Evolutionary conservation across 2,113 vertebrate genomes (phyloP), one percentile per base, ranked within the genome.

Genomic region (Callipepla squamata): DNA sequence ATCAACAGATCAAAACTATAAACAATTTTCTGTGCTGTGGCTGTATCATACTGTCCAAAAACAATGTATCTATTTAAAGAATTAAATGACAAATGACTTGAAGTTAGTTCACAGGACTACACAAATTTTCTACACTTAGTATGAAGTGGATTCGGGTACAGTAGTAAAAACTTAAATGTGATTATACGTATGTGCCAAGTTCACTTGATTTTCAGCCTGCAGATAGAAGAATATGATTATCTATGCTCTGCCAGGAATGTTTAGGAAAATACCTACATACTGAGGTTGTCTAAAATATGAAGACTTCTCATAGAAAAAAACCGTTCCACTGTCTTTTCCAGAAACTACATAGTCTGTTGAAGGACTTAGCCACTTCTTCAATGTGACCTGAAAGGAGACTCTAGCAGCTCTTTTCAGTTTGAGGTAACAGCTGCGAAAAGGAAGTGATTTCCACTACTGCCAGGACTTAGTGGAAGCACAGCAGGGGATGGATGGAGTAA

Each of bases 401-500:
- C 83, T 86, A 13, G 3, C 53, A 53, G 48, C 36, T 82, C 82
- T 77, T 90, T 95, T 91, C 75, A 76, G 45, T 30, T 88, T 90
- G 73, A 80, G 85, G 80, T 72, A 83, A 95, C 89, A 96, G 89
- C 89, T 95, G 92, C 95, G 55, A 62, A 92, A 92, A 90, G 86
- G 83, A 74, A 0, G 76, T 80, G 76, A 69, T 92, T 93, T 63
- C 45, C 18, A 53, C 20, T 83, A 75, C 75, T 96, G 91, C 50
- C 89, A 93, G 80, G 61, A 70, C 59, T 79, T 87, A 82, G 50
- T 80, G 40, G 82, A 93, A 93, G 84, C 65, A 74, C 76, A 90
- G 65, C 61, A 86, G 42, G 75, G 44, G 8, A 61, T 68, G 45
- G 40, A 75, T 92, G 61, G 45, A 90, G 72, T 90, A 90, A 59